Base-by-base conservation (phyloP, 2,888 invertebrate species). In the Corbicula japonica region DNA sequence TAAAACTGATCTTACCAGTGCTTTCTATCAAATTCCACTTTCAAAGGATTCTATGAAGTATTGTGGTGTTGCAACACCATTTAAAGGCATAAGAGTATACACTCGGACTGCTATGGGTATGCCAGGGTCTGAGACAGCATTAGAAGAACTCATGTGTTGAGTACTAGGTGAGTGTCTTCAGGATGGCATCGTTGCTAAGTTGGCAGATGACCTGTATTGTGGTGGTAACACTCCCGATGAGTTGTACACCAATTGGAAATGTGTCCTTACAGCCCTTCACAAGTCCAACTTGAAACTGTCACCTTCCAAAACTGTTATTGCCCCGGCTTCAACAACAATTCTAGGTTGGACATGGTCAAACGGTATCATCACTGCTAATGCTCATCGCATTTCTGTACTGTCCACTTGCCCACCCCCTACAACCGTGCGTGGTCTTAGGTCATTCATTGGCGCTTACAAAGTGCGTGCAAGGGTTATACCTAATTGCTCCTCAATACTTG, bases 191-290 rank as follows among this genome's bases (percentile, higher is more conserved):
- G 80, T 85, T 5, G 72, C 77, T 12, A 84, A 83, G 48, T 52
- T 83, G 5, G 83, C 84, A 8, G 84, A 82, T 62, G 80, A 85
- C 46, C 58, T 84, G 26, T 86, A 86, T 61, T 80, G 79, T 50
- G 83, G 81, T 12, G 84, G 80, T 10, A 61, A 80, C 46, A 66
- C 83, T 5, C 79, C 65, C 26, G 38, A 56, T 18, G 70, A 80
- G 44, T 65, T 82, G 6, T 50, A 79, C 6, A 10, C 35, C 4
- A 76, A 73, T 52, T 87, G 72, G 72, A 41, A 38, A 63, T 30
- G 32, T 18, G 78, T 86, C 2, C 52, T 87, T 32, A 28, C 66
- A 38, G 73, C 75, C 26, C 46, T 87, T 1, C 8, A 82, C 35
- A 69, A 73, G 21, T 76, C 35, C 38, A 76, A 63, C 44, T 52